Evolutionary conservation across 2,113 vertebrate species (phyloP).

Genomic region (Varanus komodoensis): DNA sequence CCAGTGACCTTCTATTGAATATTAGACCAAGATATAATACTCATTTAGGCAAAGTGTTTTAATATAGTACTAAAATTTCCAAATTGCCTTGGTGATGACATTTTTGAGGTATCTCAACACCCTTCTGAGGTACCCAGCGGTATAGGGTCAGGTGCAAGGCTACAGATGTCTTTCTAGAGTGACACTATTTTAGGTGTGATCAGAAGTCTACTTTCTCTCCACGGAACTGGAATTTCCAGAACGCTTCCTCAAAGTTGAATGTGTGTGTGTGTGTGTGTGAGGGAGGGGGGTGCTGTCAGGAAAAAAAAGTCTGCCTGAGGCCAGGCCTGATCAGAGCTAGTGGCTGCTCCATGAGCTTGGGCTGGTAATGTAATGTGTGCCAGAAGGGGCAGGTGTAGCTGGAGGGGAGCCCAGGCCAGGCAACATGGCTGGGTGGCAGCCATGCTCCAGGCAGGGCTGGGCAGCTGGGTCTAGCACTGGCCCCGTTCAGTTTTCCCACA

Average conservation of each 20-base stretch:
- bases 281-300: neutral
- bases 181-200: neutral
- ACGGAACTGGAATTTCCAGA: neutral
- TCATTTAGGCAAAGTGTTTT: slow-evolving; percentile 48
- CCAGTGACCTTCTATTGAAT: neutral
- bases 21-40: slow-evolving; percentile 42
- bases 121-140: neutral
- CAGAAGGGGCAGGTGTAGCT: too few species aligned
- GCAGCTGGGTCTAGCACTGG: neutral
- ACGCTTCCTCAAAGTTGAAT: neutral
- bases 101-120: too few species aligned
- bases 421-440: neutral
- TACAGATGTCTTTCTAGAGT: neutral
- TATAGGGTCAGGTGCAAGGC: neutral
- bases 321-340: neutral
- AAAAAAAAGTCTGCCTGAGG: neutral
- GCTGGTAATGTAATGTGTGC: neutral
- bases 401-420: too few species aligned
- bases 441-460: neutral
- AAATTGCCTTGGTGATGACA: neutral
- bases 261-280: too few species aligned
- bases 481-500: neutral
- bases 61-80: slow-evolving; percentile 33
- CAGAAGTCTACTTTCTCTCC: neutral
- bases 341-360: neutral